Conservation (phyloP, 2,888 invertebrate genomes). For the Drosophila tripunctata region DNA sequence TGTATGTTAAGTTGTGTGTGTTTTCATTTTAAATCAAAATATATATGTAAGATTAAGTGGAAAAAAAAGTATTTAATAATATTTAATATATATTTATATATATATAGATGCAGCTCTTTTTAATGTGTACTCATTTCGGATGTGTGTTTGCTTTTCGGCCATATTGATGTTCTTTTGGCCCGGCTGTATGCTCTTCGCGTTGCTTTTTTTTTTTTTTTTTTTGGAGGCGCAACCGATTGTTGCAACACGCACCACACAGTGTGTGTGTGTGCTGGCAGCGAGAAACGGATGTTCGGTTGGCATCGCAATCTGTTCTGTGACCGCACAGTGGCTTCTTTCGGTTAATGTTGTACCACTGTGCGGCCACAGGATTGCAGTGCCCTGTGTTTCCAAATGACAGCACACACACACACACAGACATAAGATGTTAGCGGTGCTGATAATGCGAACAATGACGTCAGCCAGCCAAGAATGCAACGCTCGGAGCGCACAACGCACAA, state of each 20-base stretch:
- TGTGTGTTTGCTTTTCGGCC: constrained; percentile 43
- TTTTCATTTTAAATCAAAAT: constrained; percentile 14
- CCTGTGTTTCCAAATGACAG: constrained; percentile 20
- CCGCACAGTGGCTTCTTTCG: constrained; percentile 44
- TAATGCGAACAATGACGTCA: constrained; percentile 6
- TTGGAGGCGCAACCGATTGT: constrained; percentile 20
- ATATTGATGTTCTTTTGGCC: constrained; percentile 23
- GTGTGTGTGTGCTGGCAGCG: constrained; percentile 15
- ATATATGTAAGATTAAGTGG: constrained; percentile 36
- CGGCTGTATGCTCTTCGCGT: constrained; percentile 11
- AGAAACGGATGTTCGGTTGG: constrained; percentile 11
- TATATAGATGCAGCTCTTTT: constrained; percentile 50
- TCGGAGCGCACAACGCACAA: constrained; percentile 27
- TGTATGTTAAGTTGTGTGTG: constrained; percentile 27
- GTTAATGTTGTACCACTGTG: constrained; percentile 35
- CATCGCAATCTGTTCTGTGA: background rate
- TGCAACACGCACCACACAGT: constrained; percentile 33
- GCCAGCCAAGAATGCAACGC: constrained; percentile 17
- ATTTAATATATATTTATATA: constrained; percentile 26
- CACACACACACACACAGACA: constrained; percentile 4
- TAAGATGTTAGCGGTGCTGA: constrained; percentile 11
- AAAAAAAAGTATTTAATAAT: constrained; percentile 41
- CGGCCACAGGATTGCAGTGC: background rate
- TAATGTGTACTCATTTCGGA: constrained; percentile 64
- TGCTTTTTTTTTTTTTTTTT: constrained; percentile 8